Base-by-base conservation (phyloP, 2,888 invertebrate genomes). In the Catotricha subobsoleta region DNA sequence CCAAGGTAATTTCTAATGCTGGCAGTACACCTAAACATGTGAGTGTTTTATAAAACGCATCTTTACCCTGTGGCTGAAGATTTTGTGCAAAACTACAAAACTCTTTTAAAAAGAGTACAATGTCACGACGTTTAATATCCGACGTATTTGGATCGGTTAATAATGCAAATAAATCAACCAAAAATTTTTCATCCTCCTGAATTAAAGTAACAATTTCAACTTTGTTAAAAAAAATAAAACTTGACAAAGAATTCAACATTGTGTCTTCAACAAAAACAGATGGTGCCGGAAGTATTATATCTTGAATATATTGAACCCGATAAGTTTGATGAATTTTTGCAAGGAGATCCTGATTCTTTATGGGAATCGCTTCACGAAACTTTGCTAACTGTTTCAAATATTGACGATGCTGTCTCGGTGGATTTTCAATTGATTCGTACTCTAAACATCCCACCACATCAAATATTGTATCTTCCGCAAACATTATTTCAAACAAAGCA, bases 241-340 rank as follows among this genome's bases (percentile, higher is more conserved):
- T 95, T 60, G 87, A 90, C 55, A 99, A 70, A 45, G 94, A 91
- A 55, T 92, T 94, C 49, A 98, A 73, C 76, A 97, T 80, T 63
- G 97, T 98, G 64, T 99, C 99, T 61, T 99, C 99, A 64, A 97
- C 98, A 65, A 97, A 98, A 53, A 99, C 88, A 50, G 94, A 94
- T 10, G 98, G 97, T 38, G 97, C 91, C 19, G 98, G 98, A 58
- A 99, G 69, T 54, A 98, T 97, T 53, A 97, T 94, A 67, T 99
- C 98, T 59, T 88, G 87, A 55, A 98, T 95, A 66, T 99, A 99
- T 69, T 99, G 98, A 56, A 98, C 95, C 62, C 97, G 77, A 67
- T 95, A 98, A 43, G 97, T 98, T 67, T 98, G 97, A 67, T 99
- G 98, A 52, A 99, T 99, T 73, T 98, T 99, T 43, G 90, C 83